Percentiles rank a stretch among this genome's conserved stretches.
Conservation (phyloP, 1,140 invertebrate species). For the Parasteatoda tepidariorum region DNA sequence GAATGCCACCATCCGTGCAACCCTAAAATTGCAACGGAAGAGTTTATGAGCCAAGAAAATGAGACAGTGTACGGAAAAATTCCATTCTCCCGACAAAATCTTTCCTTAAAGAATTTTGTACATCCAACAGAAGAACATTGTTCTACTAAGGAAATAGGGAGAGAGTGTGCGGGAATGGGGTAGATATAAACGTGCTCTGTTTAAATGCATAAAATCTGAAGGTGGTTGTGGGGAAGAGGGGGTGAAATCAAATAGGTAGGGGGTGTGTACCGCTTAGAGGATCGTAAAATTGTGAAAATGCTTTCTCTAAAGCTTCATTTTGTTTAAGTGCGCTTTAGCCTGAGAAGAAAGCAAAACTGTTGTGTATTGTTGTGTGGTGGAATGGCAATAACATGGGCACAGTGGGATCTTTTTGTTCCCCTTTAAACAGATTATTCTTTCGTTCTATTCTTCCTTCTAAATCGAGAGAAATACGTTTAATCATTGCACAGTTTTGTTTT, state of each 20-base stretch:
- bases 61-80: slow-evolving; percentile 56
- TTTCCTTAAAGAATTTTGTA: slow-evolving; percentile 24
- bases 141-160: slow-evolving; percentile 20
- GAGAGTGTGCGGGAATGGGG: not conserved
- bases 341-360: slow-evolving; percentile 49
- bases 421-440: slow-evolving; percentile 7
- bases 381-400: slow-evolving; percentile 37
- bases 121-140: slow-evolving; percentile 29
- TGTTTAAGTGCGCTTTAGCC: slow-evolving; percentile 41
- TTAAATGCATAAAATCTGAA: slow-evolving; percentile 60
- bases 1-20: not conserved
- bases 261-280: slow-evolving; percentile 56
- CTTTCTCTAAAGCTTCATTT: slow-evolving; percentile 61
- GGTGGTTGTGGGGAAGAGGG: not conserved
- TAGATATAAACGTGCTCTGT: slow-evolving; percentile 56
- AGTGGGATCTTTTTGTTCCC: slow-evolving; percentile 7
- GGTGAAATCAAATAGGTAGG: slow-evolving; percentile 56
- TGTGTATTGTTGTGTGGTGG: slow-evolving; percentile 51
- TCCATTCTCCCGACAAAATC: slow-evolving; percentile 38
- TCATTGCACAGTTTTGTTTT: not conserved
- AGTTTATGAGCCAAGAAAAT: slow-evolving; percentile 60
- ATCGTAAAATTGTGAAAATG: slow-evolving; percentile 61
- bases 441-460: not conserved
- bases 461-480: not conserved
- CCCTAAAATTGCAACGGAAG: slow-evolving; percentile 13